phyloP scores from a whole-genome alignment of 2,888 invertebrate species.

The Zygothrica quintamaculata region DNA sequence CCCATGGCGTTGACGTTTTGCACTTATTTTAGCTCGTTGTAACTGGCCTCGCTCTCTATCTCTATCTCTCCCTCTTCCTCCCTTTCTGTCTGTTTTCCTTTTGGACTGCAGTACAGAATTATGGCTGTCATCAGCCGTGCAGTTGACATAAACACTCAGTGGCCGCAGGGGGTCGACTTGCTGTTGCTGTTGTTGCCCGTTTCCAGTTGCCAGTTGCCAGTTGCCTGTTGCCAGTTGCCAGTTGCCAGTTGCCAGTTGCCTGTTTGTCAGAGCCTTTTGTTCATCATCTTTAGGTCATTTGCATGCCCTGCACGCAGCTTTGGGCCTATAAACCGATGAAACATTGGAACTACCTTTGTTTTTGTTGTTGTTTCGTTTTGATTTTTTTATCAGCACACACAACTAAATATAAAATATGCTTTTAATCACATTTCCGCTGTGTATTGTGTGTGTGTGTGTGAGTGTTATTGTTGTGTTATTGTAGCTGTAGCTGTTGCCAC shows the following conservation, averaged over 20 bases:
- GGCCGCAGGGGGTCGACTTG: conserved; percentile 73
- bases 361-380: conserved; percentile 12
- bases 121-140: conserved; percentile 81
- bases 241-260: conserved; percentile 23
- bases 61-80: conserved; percentile 45
- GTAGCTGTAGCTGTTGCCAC: conserved; percentile 38
- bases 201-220: conserved; percentile 29
- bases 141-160: conserved; percentile 78
- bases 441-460: conserved; percentile 1
- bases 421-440: conserved; percentile 80
- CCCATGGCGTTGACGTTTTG: conserved; percentile 80
- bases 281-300: conserved; percentile 54
- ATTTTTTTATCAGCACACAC: conserved; percentile 42
- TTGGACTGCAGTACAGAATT: conserved; percentile 57
- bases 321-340: conserved; percentile 48
- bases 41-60: conserved; percentile 45
- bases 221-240: conserved; percentile 11
- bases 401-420: conserved; percentile 77
- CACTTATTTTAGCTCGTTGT: conserved; percentile 68
- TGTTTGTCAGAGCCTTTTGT: conserved; percentile 48
- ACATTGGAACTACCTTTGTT: conserved; percentile 25
- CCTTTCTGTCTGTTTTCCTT: conserved; percentile 19
- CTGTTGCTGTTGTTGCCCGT: conserved; percentile 39
- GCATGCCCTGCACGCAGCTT: conserved; percentile 74
- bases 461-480: conserved; percentile 17